Percentiles rank a stretch among this genome's conserved stretches.
Evolutionary conservation across 1,140 invertebrate species (phyloP).

Genomic region (Mamestra configurata): DNA sequence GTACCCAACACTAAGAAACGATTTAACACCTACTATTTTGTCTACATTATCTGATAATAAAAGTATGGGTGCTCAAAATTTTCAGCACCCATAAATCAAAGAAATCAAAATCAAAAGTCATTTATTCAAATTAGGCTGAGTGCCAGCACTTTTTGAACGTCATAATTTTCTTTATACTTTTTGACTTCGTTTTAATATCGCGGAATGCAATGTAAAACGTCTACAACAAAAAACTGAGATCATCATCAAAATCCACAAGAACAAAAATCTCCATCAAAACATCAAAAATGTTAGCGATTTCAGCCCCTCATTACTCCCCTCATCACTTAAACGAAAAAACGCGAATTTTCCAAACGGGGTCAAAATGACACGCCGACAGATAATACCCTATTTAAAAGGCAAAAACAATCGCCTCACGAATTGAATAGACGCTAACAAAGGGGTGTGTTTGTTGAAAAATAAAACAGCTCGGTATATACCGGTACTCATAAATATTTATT

Average conservation of each 20-base stretch:
- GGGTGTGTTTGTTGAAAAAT: slow-evolving; percentile 13
- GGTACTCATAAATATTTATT: slow-evolving; percentile 28
- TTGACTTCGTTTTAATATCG: too few relatives aligned
- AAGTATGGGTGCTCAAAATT: too few relatives aligned
- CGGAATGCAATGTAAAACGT: too few relatives aligned
- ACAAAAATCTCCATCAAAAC: not conserved
- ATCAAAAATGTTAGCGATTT: not conserved
- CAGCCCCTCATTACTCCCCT: not conserved
- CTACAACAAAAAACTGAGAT: not conserved
- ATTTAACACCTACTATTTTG: too few relatives aligned
- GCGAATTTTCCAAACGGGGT: slow-evolving; percentile 13
- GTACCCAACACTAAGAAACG: too few relatives aligned
- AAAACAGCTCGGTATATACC: not conserved
- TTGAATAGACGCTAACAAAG: not conserved
- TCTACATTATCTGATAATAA: too few relatives aligned
- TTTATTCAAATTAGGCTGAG: too few relatives aligned
- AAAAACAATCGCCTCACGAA: slow-evolving; percentile 28
- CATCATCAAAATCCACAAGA: not conserved
- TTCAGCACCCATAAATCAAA: too few relatives aligned
- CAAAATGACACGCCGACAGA: slow-evolving; percentile 28
- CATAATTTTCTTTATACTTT: too few relatives aligned
- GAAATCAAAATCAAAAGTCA: too few relatives aligned
- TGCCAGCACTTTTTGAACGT: too few relatives aligned
- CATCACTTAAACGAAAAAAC: not conserved
- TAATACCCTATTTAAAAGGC: slow-evolving; percentile 37